Evolutionary conservation across 2,113 vertebrate species (phyloP), one percentile per base, ranked within the genome.

Genomic region (Malurus cyaneus): DNA sequence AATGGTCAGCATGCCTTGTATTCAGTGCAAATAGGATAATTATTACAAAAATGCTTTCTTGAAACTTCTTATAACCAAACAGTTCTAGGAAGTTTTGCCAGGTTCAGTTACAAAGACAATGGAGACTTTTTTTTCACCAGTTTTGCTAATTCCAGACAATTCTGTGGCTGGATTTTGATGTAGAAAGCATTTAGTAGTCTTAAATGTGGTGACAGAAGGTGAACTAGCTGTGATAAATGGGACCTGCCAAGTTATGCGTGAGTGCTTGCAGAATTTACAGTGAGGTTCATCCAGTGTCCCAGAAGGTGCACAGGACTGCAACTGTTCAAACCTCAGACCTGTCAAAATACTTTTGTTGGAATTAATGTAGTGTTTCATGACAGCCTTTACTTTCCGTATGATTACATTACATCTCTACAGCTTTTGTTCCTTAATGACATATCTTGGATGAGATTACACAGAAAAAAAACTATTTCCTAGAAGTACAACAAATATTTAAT

Each of bases 131-230:
- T 89, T 74, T 57, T 8, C 3, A 44, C 49, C n/a, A 60, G 72
- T 88, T 96, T 62, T 95, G 39, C 76, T 95, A 94, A 95, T 95
- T 96, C 94, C 95, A 94, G 85, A 95, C 80, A 92, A 89, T 92
- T 94, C 95, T 94, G 92, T 94, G 93, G 87, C 85, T 94, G 12
- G 52, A 85, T 90, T 95, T 81, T 89, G 85, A 73, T 86, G 76
- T 3, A 74, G 73, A 95, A 88, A 53, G 52, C 90, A 93, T 94
- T 92, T 86, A 92, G 79, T 65, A 92, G 70, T 76, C 70, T 84
- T 95, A 89, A 91, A 80, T 2, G 2, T 78, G 42, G 69, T 88
- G 82, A 88, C 81, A 93, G 93, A 94, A 95, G 84, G 94, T 95
- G 64, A 79, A 83, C 80, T 73, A 62, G 76, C 79, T 83, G 32